Evolutionary conservation across 2,888 invertebrate genomes (phyloP).

Genomic region (Listrodromus nycthemerus): DNA sequence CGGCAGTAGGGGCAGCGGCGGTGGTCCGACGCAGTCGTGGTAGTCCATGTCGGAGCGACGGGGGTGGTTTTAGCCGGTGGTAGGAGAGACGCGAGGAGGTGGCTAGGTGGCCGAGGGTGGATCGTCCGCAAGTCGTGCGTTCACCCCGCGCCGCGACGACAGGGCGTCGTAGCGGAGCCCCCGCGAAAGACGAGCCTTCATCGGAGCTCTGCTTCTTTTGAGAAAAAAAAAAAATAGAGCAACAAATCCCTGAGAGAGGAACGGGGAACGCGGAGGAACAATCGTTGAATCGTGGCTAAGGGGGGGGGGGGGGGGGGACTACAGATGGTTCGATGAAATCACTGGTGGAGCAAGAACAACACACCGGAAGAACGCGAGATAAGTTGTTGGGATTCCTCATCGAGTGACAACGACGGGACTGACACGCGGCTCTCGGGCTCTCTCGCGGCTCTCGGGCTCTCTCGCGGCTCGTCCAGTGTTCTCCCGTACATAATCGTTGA

Average conservation of each 20-base stretch:
- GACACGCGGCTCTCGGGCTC: conserved; percentile 29
- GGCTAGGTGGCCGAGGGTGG: conserved; percentile 80
- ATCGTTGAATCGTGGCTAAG: background rate
- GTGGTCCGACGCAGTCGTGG: conserved; percentile 69
- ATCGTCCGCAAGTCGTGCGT: conserved; percentile 83
- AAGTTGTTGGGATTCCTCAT: conserved; percentile 33
- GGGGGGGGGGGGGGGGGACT: too few relatives aligned
- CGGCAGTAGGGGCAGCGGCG: conserved; percentile 61
- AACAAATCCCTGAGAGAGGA: background rate
- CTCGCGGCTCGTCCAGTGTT: conserved; percentile 9
- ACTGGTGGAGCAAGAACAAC: conserved; percentile 13
- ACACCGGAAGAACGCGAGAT: conserved; percentile 10
- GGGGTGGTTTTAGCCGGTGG: conserved; percentile 60
- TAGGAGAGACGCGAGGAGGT: conserved; percentile 75
- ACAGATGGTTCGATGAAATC: background rate
- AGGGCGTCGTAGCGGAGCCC: conserved; percentile 78
- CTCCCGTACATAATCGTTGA: background rate
- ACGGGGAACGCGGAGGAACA: background rate
- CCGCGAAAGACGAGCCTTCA: conserved; percentile 63
- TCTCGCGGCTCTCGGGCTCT: conserved; percentile 21
- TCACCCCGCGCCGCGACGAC: conserved; percentile 83
- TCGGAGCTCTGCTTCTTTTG: conserved; percentile 42
- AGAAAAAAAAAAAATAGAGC: conserved; percentile 12
- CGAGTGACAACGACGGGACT: conserved; percentile 13
- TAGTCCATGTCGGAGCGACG: conserved; percentile 60